phyloP scores from a whole-genome alignment of 2,113 vertebrate genomes.

The Forbesichthys papilliferus region DNA sequence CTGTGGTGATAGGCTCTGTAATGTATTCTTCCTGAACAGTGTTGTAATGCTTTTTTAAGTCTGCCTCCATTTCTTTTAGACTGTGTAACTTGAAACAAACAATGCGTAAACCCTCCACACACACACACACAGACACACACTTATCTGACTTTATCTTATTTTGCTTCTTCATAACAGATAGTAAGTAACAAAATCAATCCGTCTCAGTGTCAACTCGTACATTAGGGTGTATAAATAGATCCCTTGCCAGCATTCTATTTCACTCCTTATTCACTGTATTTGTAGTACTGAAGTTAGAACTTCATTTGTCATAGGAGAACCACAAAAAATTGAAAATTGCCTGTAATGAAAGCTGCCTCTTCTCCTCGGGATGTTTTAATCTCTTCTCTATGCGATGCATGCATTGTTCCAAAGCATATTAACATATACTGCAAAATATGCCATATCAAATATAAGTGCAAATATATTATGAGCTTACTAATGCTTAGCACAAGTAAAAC shows the following conservation, averaged over 20 bases:
- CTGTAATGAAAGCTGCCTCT: constrained; percentile 17
- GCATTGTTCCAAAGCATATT: constrained; percentile 2
- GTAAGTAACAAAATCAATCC: constrained; percentile 22
- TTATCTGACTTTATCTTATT: constrained; percentile 26
- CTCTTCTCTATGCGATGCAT: neutral
- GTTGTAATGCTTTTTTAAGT: neutral
- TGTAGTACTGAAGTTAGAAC: constrained; percentile 1
- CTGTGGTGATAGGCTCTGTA: too few relatives aligned
- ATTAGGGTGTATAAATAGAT: neutral
- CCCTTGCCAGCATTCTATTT: neutral
- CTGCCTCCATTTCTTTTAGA: neutral
- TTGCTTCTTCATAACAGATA: constrained; percentile 41
- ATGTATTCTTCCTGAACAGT: too few relatives aligned
- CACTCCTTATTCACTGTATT: neutral
- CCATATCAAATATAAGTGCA: too few relatives aligned
- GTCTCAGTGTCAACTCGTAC: neutral
- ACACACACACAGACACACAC: neutral
- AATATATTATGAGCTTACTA: too few relatives aligned
- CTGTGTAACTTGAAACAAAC: neutral
- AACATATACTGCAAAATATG: neutral
- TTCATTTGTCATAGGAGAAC: constrained; percentile 2
- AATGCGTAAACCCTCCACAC: neutral
- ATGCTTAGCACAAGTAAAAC: too few relatives aligned
- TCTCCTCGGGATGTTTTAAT: neutral
- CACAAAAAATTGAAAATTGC: constrained; percentile 6